A percentile compares a stretch with the other conserved stretches of the same genome.
phyloP scores from a whole-genome alignment of 2,888 invertebrate species.

The Tipula helvola region DNA sequence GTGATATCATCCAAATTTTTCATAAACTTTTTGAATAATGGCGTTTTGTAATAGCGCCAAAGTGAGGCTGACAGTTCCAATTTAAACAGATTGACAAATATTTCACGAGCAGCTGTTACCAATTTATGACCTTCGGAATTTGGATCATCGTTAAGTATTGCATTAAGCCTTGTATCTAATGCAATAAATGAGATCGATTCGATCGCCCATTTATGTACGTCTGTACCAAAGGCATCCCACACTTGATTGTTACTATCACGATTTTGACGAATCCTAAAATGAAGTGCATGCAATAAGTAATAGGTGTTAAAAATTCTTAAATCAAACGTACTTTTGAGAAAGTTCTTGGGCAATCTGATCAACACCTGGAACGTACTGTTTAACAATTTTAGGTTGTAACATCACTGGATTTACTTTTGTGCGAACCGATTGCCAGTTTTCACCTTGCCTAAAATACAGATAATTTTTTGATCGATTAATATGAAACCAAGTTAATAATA shows the following conservation, averaged over 20 bases:
- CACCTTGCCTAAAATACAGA: constrained; percentile 39
- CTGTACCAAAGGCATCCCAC: constrained; percentile 36
- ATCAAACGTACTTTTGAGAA: constrained; percentile 23
- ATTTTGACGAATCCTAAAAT: constrained; percentile 28
- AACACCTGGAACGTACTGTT: constrained; percentile 39
- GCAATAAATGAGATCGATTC: constrained; percentile 39
- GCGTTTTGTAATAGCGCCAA: constrained; percentile 27
- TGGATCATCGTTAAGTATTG: constrained; percentile 19
- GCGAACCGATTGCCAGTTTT: constrained; percentile 52
- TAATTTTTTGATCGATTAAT: not conserved
- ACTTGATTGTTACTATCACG: constrained; percentile 27
- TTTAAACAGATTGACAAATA: constrained; percentile 10
- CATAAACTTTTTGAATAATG: constrained; percentile 24
- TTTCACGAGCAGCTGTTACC: not conserved
- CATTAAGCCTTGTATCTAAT: constrained; percentile 29
- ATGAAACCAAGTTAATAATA: not conserved
- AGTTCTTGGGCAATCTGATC: constrained; percentile 38
- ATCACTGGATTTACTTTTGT: constrained; percentile 53
- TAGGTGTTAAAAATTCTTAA: not conserved
- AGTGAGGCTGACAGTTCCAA: constrained; percentile 28
- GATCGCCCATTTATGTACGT: constrained; percentile 43
- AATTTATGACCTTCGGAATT: constrained; percentile 7
- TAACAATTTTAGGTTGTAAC: constrained; percentile 46
- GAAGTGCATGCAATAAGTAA: not conserved
- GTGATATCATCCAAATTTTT: constrained; percentile 22